phyloP scores from a whole-genome alignment of 1,140 invertebrate genomes.

The Daktulosphaira vitifoliae region DNA sequence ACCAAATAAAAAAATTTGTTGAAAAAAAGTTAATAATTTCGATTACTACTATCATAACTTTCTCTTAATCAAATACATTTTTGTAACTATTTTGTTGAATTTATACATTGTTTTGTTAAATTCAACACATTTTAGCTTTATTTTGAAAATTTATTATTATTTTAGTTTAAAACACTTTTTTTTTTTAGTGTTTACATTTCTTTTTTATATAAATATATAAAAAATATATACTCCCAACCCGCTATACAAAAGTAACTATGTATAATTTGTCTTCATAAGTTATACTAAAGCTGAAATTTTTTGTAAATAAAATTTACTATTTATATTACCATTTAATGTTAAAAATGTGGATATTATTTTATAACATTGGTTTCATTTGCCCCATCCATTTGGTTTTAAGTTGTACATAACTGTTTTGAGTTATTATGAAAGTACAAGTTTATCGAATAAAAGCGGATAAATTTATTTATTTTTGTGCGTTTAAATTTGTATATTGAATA shows the following conservation, averaged over 20 bases:
- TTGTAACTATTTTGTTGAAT: conserved; percentile 26
- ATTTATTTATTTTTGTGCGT: not conserved
- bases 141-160: conserved; percentile 31
- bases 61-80: conserved; percentile 22
- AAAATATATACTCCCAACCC: conserved; percentile 13
- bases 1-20: not conserved
- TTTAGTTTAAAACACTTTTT: conserved; percentile 29
- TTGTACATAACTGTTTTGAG: not conserved
- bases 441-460: not conserved
- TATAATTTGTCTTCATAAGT: conserved; percentile 32
- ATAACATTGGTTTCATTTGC: not conserved
- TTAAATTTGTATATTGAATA: no score
- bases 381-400: not conserved
- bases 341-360: conserved; percentile 22
- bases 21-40: conserved; percentile 7
- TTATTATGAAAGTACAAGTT: not conserved
- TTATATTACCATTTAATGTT: conserved; percentile 33
- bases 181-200: conserved; percentile 31
- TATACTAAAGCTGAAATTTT: conserved; percentile 30
- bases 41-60: conserved; percentile 29
- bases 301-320: conserved; percentile 34
- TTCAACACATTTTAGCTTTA: conserved; percentile 31
- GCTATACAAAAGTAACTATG: conserved; percentile 31
- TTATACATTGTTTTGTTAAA: conserved; percentile 31
- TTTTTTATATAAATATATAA: conserved; percentile 25